phyloP scores from a whole-genome alignment of 1,140 invertebrate genomes.

The Thereuonema tuberculata region DNA sequence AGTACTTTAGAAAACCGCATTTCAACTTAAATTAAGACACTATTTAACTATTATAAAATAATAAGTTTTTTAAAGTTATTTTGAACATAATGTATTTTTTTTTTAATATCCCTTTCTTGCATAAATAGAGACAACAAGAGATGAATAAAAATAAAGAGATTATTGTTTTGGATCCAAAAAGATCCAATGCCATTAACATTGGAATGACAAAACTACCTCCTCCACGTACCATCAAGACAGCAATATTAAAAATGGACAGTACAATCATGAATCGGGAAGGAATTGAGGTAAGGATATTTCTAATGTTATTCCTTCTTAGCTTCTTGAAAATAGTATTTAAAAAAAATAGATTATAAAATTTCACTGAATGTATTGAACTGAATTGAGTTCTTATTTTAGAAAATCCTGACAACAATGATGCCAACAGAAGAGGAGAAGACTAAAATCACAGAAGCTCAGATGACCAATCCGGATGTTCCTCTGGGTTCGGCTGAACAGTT shows the following conservation, averaged over 20 bases:
- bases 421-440: conserved; percentile 92
- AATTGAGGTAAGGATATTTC: conserved; percentile 53
- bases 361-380: conserved; percentile 1
- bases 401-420: conserved; percentile 86
- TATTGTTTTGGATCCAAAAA: conserved; percentile 89
- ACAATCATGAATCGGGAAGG: conserved; percentile 97
- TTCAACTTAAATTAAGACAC: no score
- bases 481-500: conserved; percentile 97
- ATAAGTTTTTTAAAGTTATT: no score
- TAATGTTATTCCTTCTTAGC: background rate
- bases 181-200: conserved; percentile 98
- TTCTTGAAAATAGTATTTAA: background rate
- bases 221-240: conserved; percentile 85
- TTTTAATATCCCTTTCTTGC: no score
- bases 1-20: no score
- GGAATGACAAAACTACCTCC: conserved; percentile 98
- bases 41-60: no score
- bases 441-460: conserved; percentile 90
- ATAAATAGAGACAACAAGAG: conserved; percentile 71
- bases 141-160: conserved; percentile 89
- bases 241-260: conserved; percentile 98
- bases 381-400: conserved; percentile 38
- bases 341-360: background rate
- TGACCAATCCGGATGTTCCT: conserved; percentile 83
- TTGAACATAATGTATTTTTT: no score